Percentiles rank a stretch among this genome's conserved stretches.
phyloP scores from a whole-genome alignment of 2,888 invertebrate genomes.

The Omphaloscelis lunosa region DNA sequence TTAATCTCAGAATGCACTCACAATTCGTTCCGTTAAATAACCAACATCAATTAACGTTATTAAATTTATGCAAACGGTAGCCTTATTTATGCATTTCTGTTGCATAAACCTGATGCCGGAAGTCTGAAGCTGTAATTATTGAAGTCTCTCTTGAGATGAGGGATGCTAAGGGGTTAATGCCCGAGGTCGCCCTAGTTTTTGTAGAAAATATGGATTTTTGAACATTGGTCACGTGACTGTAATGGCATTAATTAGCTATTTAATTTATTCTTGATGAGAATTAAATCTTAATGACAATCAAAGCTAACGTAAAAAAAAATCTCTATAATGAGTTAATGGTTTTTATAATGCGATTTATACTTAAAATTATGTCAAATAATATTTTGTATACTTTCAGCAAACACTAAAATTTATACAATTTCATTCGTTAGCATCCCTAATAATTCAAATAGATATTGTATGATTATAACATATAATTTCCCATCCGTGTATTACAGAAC shows the following conservation, averaged over 20 bases:
- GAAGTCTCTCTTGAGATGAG: conserved; percentile 37
- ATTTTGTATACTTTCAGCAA: background rate
- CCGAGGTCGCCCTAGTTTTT: conserved; percentile 22
- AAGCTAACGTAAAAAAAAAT: background rate
- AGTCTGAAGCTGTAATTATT: conserved; percentile 59
- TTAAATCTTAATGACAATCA: background rate
- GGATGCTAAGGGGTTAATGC: conserved; percentile 29
- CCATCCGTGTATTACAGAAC: conserved; percentile 6
- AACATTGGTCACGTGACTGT: conserved; percentile 11
- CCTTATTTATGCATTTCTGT: conserved; percentile 70
- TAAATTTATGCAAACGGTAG: conserved; percentile 73
- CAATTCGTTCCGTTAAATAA: conserved; percentile 60
- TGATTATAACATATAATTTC: background rate
- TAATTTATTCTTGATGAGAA: no score
- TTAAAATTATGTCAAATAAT: background rate
- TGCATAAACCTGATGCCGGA: conserved; percentile 70
- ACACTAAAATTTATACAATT: background rate
- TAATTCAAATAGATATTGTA: background rate
- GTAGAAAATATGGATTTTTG: conserved; percentile 29
- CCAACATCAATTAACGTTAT: conserved; percentile 66
- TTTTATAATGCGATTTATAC: no score
- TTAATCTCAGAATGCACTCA: conserved; percentile 38
- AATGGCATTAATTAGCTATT: background rate
- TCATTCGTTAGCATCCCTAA: no score
- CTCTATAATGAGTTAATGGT: background rate